Conservation (phyloP, 2,888 invertebrate genomes). For the Meteorus colon region DNA sequence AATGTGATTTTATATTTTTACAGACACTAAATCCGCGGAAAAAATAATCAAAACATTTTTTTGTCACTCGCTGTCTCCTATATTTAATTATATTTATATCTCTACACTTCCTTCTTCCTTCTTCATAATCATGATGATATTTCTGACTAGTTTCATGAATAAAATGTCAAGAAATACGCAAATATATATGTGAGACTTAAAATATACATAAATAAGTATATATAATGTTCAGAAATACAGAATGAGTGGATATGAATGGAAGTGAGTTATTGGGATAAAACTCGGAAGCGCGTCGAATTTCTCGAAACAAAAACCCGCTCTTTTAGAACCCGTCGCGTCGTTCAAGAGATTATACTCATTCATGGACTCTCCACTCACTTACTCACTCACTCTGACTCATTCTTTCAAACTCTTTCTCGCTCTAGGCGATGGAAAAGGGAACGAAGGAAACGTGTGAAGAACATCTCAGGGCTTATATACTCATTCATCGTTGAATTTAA, state of each 20-base stretch:
- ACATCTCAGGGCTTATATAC: neutral
- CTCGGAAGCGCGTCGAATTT: conserved; percentile 29
- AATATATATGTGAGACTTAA: neutral
- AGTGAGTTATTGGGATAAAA: conserved; percentile 13
- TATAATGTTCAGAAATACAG: neutral
- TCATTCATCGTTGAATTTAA: conserved; percentile 35
- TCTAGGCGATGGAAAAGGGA: conserved; percentile 33
- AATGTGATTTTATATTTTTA: neutral
- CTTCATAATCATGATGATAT: too few relatives aligned
- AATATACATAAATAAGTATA: neutral
- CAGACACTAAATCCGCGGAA: neutral
- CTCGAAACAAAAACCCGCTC: conserved; percentile 32
- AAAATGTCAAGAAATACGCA: neutral
- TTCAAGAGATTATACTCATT: conserved; percentile 33
- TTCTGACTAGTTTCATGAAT: neutral
- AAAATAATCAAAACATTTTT: neutral
- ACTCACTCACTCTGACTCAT: conserved; percentile 11
- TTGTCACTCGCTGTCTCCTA: neutral
- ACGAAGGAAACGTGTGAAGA: conserved; percentile 34
- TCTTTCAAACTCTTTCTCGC: neutral
- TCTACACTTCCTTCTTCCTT: too few relatives aligned
- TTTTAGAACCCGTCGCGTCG: conserved; percentile 9
- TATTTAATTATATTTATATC: neutral
- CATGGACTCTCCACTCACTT: conserved; percentile 16
- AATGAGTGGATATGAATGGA: conserved; percentile 3